Percentiles rank a stretch among this genome's conserved stretches.
Conservation (phyloP, 2,797 vertebrate genomes). For the Acanthurus leucopareius region DNA sequence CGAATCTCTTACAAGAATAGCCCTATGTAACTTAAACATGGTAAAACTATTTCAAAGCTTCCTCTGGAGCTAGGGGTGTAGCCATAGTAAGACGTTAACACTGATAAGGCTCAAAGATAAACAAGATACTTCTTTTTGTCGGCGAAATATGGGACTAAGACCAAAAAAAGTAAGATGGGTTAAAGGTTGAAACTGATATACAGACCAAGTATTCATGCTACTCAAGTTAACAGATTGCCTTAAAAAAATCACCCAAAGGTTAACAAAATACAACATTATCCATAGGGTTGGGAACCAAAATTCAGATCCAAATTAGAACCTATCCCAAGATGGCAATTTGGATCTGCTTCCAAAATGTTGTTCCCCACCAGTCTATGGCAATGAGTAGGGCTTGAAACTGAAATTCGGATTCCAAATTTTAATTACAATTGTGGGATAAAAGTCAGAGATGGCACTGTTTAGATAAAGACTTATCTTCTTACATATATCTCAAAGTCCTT, state of each 20-base stretch:
- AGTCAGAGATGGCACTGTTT: not conserved
- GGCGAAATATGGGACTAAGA: conserved; percentile 15
- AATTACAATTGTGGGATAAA: not conserved
- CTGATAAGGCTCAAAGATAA: conserved; percentile 38
- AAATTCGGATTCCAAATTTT: too few relatives aligned
- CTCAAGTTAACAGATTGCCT: too few relatives aligned
- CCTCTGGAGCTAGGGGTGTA: not conserved
- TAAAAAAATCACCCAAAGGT: too few relatives aligned
- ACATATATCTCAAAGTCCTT: conserved; percentile 51
- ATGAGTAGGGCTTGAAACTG: too few relatives aligned
- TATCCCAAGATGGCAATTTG: too few relatives aligned
- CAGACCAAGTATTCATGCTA: not conserved
- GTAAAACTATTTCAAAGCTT: conserved; percentile 12
- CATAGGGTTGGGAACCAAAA: too few relatives aligned
- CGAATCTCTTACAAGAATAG: not conserved
- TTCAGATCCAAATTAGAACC: too few relatives aligned
- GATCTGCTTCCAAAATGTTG: too few relatives aligned
- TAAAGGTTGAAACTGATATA: not conserved
- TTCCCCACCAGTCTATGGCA: too few relatives aligned
- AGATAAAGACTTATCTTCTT: conserved; percentile 32
- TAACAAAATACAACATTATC: too few relatives aligned
- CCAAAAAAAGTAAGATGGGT: not conserved
- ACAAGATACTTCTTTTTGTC: conserved; percentile 4
- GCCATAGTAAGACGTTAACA: conserved; percentile 19
- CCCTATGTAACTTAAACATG: conserved; percentile 17